Percentiles rank a stretch among this genome's conserved stretches.
phyloP scores from a whole-genome alignment of 2,888 invertebrate species.

The Meloe dianella region DNA sequence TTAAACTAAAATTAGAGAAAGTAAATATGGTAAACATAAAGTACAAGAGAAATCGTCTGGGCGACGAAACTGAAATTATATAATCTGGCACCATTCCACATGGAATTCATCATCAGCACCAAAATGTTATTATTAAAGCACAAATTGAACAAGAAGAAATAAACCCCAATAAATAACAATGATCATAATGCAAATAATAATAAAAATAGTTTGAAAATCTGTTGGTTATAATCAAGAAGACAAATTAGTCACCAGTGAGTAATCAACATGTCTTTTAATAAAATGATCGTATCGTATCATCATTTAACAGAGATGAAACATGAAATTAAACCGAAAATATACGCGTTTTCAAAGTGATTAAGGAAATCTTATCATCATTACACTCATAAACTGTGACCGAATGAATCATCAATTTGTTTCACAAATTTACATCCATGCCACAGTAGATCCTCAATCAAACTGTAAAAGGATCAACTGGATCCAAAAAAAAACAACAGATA shows the following conservation, averaged over 20 bases:
- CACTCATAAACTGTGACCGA: background rate
- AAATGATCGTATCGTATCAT: constrained; percentile 31
- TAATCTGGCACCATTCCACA: constrained; percentile 5
- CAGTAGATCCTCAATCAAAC: background rate
- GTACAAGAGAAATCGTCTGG: background rate
- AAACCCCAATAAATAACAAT: background rate
- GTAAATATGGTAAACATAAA: background rate
- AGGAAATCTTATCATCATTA: background rate
- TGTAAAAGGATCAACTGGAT: background rate
- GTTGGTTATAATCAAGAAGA: constrained; percentile 8
- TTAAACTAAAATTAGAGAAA: constrained; percentile 1
- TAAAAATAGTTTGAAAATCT: background rate
- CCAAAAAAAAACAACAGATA: background rate
- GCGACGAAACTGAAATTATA: background rate
- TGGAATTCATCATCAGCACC: background rate
- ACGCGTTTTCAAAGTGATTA: background rate
- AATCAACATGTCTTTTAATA: constrained; percentile 34
- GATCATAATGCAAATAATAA: background rate
- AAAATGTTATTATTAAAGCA: background rate
- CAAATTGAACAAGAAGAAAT: background rate
- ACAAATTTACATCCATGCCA: background rate
- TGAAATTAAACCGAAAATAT: constrained; percentile 23
- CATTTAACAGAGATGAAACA: constrained; percentile 31
- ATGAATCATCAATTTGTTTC: background rate
- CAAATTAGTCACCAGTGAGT: constrained; percentile 33